Percentiles rank a stretch among this genome's conserved stretches.
phyloP scores from a whole-genome alignment of 2,797 vertebrate species.

The Amazonetta brasiliensis region DNA sequence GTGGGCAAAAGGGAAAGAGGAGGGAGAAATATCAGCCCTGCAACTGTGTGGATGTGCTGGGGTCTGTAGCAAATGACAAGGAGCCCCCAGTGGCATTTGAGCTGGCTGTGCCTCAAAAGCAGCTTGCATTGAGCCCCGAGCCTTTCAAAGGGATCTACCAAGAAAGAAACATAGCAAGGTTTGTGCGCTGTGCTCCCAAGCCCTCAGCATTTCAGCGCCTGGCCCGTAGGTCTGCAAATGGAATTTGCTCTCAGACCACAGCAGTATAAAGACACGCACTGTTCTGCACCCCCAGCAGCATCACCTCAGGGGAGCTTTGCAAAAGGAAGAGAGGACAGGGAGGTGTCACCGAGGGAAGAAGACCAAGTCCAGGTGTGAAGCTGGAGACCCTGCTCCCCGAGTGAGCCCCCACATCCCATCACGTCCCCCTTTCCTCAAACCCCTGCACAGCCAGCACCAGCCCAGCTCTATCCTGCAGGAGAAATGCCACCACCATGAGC shows the following conservation, averaged over 20 bases:
- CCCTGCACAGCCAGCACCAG: neutral
- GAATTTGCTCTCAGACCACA: neutral
- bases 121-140: neutral
- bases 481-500: neutral
- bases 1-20: neutral
- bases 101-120: neutral
- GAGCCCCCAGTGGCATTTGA: neutral
- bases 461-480: too few species aligned
- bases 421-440: neutral
- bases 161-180: neutral
- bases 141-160: neutral
- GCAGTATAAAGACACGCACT: neutral
- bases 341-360: neutral
- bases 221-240: neutral
- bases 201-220: neutral
- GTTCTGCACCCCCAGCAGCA: neutral
- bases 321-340: neutral
- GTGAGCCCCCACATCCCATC: rapidly evolving
- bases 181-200: neutral
- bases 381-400: neutral
- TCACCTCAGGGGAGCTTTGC: neutral
- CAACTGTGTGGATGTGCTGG: neutral
- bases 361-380: neutral
- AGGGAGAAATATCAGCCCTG: neutral
- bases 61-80: neutral